Evolutionary conservation across 2,113 vertebrate species (phyloP).

Genomic region (Canis aureus): DNA sequence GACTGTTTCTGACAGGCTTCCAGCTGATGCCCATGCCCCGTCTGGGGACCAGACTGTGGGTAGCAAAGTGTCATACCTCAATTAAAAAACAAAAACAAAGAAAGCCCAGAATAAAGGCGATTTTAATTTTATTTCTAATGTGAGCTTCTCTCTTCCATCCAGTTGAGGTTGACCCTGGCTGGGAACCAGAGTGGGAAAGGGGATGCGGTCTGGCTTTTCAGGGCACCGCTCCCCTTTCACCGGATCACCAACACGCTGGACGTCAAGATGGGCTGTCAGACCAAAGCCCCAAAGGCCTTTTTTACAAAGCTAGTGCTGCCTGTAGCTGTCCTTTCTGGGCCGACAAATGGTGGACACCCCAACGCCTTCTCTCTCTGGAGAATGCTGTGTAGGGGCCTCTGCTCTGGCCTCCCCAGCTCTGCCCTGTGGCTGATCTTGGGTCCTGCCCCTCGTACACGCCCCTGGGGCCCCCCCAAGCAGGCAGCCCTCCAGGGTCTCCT

Average conservation of each 20-base stretch:
- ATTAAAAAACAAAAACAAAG: background rate
- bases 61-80: background rate
- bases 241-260: background rate
- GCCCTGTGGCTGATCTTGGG: background rate
- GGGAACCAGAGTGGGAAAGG: background rate
- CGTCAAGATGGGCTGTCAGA: background rate
- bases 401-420: background rate
- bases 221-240: background rate
- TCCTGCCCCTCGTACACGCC: fast-evolving
- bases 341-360: background rate
- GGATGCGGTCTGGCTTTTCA: background rate
- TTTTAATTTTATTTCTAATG: background rate
- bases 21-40: background rate
- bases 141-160: background rate
- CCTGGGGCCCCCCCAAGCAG: background rate
- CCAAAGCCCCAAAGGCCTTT: background rate
- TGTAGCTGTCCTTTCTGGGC: background rate
- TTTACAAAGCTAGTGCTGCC: background rate
- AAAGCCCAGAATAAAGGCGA: background rate
- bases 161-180: background rate
- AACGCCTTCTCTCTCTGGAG: background rate
- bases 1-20: background rate
- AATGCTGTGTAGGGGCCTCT: background rate
- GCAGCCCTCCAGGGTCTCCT: too few species aligned
- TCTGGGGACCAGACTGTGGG: background rate